These are phyloP conservation scores for Pantelozetes paolii DNA, from an alignment of 2,888 invertebrate species.

Conservation along the genomic window DNA sequence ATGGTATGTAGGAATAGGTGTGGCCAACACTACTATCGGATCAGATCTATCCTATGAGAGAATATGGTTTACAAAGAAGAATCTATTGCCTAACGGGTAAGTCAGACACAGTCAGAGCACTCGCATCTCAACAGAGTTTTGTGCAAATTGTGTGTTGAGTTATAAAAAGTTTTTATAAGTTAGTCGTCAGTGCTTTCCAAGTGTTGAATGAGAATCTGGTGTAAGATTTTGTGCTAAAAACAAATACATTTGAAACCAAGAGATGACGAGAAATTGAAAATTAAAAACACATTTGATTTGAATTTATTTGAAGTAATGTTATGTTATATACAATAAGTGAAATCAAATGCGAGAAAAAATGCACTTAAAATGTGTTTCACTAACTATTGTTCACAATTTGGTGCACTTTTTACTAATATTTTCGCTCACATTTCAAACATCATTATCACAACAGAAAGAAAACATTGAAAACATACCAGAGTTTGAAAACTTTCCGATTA, in stretches of 20 bases:
- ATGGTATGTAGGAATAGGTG: background rate
- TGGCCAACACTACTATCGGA: background rate
- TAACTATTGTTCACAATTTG: slow-evolving; percentile 1
- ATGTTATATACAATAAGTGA: background rate
- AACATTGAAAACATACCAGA: slow-evolving; percentile 6
- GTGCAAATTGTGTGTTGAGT: background rate
- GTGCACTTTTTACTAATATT: slow-evolving; percentile 14
- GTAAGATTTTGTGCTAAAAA: background rate
- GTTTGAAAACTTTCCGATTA: slow-evolving; percentile 11
- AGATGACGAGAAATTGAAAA: too few species aligned
- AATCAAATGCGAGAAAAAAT: background rate
- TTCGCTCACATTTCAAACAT: slow-evolving; percentile 2
- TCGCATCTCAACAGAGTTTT: background rate
- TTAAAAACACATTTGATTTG: too few species aligned
- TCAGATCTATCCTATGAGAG: background rate
- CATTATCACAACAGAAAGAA: slow-evolving; percentile 14
- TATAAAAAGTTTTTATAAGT: background rate
- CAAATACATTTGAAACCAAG: too few species aligned
- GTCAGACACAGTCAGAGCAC: background rate
- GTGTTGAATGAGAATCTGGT: background rate
- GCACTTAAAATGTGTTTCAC: slow-evolving; percentile 10
- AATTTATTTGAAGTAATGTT: too few species aligned
- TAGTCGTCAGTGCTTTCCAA: background rate
- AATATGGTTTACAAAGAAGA: background rate
- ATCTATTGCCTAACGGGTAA: background rate